Base-by-base conservation (phyloP, 2,797 vertebrate genomes). In the Sciaenops ocellatus region DNA sequence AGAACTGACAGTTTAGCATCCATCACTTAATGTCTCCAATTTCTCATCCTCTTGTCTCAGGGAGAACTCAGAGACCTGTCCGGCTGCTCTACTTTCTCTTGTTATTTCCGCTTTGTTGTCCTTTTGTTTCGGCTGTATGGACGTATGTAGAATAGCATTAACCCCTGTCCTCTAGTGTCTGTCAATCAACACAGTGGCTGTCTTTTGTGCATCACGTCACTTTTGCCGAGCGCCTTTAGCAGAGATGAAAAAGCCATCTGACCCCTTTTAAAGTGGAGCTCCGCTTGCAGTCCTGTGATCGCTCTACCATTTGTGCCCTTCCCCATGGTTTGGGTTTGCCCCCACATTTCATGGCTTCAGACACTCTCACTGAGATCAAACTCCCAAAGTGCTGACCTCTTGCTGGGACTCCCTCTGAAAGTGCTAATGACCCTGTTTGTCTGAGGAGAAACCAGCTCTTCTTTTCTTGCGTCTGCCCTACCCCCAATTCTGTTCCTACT, bases 161-260 rank as follows among this genome's bases (percentile, higher is more conserved):
- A 89, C 78, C 85, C 76, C n/a, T 12, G 3, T 69, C 57, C 72
- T 73, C 65, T 12, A n/a, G 57, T 60, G 65, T 77, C 79, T 90
- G 93, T 92, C 94, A 92, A 44, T 94, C 92, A 93, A 63, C 90
- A 47, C 89, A 87, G 90, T 1, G 69, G 41, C 88, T 55, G 84
- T 86, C 73, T 80, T 92, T 92, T 94, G 89, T 93, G 82, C 47
- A 7, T 15, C 79, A 48, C 67, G 84, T 89, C 92, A 87, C 86
- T 87, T 90, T 89, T 76, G 70, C 86, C 52, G 26, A 74, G 85
- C 52, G 69, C 87, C 88, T 90, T 89, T 85, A 81, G 78, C 84
- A 42, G 85, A 94, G 89, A 95, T 95, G 92, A 93, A 93, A 94
- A 95, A 93, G 93, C 93, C 91, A 93, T 91, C 94, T 95, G 94